Base-by-base conservation (phyloP, 2,113 vertebrate genomes). In the Nibea albiflora region DNA sequence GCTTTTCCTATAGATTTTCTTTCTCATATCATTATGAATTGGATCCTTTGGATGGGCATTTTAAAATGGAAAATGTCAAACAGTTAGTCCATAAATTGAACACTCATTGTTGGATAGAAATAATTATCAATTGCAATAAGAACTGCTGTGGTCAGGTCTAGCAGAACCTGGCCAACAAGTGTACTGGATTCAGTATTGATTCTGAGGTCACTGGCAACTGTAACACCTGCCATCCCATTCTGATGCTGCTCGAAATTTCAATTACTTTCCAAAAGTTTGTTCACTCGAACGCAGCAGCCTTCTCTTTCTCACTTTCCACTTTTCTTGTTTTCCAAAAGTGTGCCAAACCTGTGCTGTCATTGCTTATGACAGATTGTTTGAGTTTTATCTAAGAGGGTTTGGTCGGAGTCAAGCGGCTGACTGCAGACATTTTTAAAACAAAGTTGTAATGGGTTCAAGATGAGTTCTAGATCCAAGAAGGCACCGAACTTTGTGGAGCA, bases 321-420 rank as follows among this genome's bases (percentile, higher is more conserved):
- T 64, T 47, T 9, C 11, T 28, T 19, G 19, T 60, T 67, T 58
- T 28, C 42, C 31, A 50, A 35, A 31, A 71, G 52, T 0, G 2
- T 31, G 46, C 39, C 0, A 11, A 50, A 44, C 9, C 53, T 4
- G 14, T 8, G 19, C 1, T 11, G 11, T n/a, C 11, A 57, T 31
- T 50, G 17, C 7, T n/a, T 7, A 10, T 56, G 44, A 52, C 46
- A 15, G 17, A 20, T 47, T 61, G 52, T 44, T 10, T 77, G 54
- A 83, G 53, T 52, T 65, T 19, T 17, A 0, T 68, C 11, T 50
- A 11, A 47, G 49, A 17, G 42, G 72, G 12, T 62, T 64, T 53
- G 57, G 42, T 79, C 61, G n/a, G 46, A 86, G 52, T 15, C 19
- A 4, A 78, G 17, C 56, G 1, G 28, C 22, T 68, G 71, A 31